Base-by-base conservation (phyloP, 2,797 vertebrate species). In the Schizopygopsis pylzovi region DNA sequence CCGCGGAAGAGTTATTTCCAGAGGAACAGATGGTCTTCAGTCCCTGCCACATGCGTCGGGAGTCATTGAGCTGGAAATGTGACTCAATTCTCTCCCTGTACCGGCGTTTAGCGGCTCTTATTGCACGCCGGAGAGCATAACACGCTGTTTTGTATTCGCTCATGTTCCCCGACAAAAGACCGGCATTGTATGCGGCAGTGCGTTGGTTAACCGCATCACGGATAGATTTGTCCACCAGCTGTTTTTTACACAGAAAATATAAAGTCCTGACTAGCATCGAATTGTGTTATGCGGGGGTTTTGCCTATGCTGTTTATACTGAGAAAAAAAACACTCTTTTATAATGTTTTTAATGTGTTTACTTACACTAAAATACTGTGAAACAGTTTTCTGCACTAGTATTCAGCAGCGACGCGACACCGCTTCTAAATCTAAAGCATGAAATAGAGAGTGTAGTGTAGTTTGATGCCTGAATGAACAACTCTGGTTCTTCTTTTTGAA, bases 231-330 rank as follows among this genome's bases (percentile, higher is more conserved):
- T n/a, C n/a, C n/a, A n/a, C n/a, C 28, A 28, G 28, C 28, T 1
- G 28, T 65, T 59, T 87, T 61, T 65, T 87, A 59, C 73, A 41
- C 75, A 22, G 61, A 76, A 78, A 41, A 1, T 56, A 75, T n/a
- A 79, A 84, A 72, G 59, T 61, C 20, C 56, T 39, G n/a, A 78
- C 16, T 43, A 28, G 56, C 71, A 43, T 63, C 79, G 63, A 84
- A 67, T 5, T 33, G 39, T 37, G 18, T 22, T 20, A 15, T 81
- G 81, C 37, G 41, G 7, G 49, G 20, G 9, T 79, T 28, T 86
- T 81, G 49, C 13, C 56, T 81, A 20, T 10, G 25, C 8, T 47
- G 25, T 22, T 81, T 52, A 79, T 79, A 33, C 15, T 28, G n/a
- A 65, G 9, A 10, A 77, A 39, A 45, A 77, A n/a, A 45, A 28